Base-by-base conservation (phyloP, 2,888 invertebrate species). In the Adelognathus sp. region DNA sequence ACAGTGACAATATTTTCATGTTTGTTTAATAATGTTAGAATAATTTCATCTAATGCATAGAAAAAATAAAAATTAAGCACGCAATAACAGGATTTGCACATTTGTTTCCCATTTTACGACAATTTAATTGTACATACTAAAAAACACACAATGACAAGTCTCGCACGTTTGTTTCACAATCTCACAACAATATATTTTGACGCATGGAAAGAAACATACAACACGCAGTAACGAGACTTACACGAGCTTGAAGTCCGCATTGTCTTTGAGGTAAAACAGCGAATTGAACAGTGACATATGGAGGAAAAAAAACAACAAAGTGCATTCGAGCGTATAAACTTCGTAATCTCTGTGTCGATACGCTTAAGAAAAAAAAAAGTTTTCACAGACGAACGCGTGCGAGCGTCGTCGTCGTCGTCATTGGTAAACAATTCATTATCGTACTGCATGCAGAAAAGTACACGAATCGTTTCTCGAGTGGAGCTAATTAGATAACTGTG, bases 401-500 rank as follows among this genome's bases (percentile, higher is more conserved):
- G n/a, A 71, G 66, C 73, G 67, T 67, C 36, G 82, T n/a, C n/a
- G n/a, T n/a, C n/a, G n/a, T n/a, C n/a, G n/a, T n/a, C n/a, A n/a
- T 75, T 84, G 82, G 84, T 86, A 86, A 88, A 87, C 85, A 87
- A 83, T 83, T 61, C 82, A 84, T 88, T 83, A 83, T 87, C 85
- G 76, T 36, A 46, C n/a, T n/a, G n/a, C n/a, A n/a, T n/a, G 41
- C 46, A 36, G 70, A 67, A 54, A 76, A 33, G 58, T 46, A 63
- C 50, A 71, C 72, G 74, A 60, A 67, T 72, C 67, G 44, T 67
- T 71, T n/a, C n/a, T n/a, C n/a, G n/a, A 58, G 33, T 29, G 56
- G 63, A 76, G 85, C 82, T 85, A 89, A 89, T 89, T 87, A 85
- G 87, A 88, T 90, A 89, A 86, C 72, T 63, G 61, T 72, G 21